Conservation (phyloP, 1,140 invertebrate species). For the Sipha flava region DNA sequence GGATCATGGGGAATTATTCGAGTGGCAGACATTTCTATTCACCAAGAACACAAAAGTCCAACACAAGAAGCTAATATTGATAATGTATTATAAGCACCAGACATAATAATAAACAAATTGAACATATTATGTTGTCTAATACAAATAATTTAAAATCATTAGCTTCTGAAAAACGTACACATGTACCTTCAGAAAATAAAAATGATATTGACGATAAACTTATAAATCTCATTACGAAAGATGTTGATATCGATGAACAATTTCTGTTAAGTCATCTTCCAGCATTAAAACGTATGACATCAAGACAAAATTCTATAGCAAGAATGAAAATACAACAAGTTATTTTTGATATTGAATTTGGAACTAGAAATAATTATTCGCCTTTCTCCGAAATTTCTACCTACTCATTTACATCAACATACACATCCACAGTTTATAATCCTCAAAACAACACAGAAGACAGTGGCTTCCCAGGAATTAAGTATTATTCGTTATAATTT, state of each 20-base stretch:
- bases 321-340: constrained; percentile 20
- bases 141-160: background rate
- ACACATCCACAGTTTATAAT: background rate
- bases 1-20: background rate
- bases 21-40: background rate
- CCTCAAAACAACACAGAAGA: background rate
- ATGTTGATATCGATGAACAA: background rate
- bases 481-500: background rate
- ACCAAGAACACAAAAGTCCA: background rate
- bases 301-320: background rate
- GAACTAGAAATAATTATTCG: background rate
- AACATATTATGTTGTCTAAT: background rate
- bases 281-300: background rate
- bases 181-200: background rate
- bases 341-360: background rate
- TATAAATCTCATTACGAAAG: background rate
- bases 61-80: background rate
- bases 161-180: background rate
- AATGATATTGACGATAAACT: background rate
- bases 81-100: background rate
- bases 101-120: background rate
- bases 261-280: background rate
- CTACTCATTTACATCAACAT: background rate
- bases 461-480: background rate
- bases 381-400: background rate